Base-by-base conservation (phyloP, 1,140 invertebrate species). In the Aphaenogaster ashmeadi region DNA sequence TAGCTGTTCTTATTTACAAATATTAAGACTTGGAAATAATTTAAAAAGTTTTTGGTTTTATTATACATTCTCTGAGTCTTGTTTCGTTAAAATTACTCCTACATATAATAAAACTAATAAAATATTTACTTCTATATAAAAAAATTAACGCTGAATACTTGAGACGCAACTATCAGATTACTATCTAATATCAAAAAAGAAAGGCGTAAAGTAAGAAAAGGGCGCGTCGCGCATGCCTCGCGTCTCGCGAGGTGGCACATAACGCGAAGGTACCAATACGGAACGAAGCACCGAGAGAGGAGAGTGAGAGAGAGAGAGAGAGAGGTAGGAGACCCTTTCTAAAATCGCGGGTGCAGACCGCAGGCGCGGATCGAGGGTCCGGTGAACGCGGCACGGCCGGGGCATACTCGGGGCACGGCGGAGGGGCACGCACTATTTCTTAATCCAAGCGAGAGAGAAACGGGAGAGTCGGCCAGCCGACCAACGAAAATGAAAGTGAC, bases 401-500 rank as follows among this genome's bases (percentile, higher is more conserved):
- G 60, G 72, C 56, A 50, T 8, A 47, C 33, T 54, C 88, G 81
- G 91, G 87, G 87, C 88, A 89, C 78, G 86, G 60, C 87, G 89
- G 89, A 69, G 91, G 91, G 92, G 92, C 88, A 94, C 92, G 92
- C 94, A 93, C 92, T 94, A 94, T 94, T 94, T 95, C 93, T 93
- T 94, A 94, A 94, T 95, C 91, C 54, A 91, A 89, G 77, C 72
- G 71, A 81, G 87, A 87, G 84, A 90, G 84, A 90, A 88, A 69
- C 74, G 86, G 80, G 75, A 88, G 87, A 89, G 87, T 56, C 77
- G 74, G 74, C 66, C 89, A 92, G 87, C 90, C 92, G 92, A 93
- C 92, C 92, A 95, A 95, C 94, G 94, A 95, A 95, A 95, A 95
- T 94, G 95, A 95, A 95, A 95, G 95, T 95, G 93, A 95, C 93